Evolutionary conservation across 2,797 vertebrate genomes (phyloP).

Genomic region (Streptopelia turtur): DNA sequence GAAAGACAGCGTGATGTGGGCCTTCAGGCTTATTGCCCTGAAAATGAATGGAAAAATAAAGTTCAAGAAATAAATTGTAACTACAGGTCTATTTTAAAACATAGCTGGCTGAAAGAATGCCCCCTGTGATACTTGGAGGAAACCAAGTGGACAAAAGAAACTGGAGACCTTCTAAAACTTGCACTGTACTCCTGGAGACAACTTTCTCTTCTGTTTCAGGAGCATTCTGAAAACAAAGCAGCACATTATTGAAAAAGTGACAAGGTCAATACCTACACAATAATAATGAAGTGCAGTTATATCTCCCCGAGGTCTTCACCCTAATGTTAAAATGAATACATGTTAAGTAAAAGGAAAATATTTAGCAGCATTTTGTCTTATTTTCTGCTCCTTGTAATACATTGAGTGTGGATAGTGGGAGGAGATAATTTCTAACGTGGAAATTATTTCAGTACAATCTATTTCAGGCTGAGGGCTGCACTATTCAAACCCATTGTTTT

Average conservation of each 20-base stretch:
- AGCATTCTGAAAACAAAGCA: neutral
- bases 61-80: neutral
- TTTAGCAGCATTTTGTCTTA: neutral
- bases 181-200: neutral
- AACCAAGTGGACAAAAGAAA: neutral
- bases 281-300: neutral
- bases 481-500: neutral
- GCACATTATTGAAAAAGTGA: neutral
- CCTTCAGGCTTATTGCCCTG: neutral
- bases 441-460: neutral
- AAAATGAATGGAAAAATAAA: conserved; percentile 7
- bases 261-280: neutral
- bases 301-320: neutral
- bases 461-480: neutral
- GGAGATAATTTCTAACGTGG: neutral
- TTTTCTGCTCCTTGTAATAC: neutral
- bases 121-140: neutral
- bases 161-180: neutral
- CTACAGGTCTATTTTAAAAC: neutral
- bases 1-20: neutral
- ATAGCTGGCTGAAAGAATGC: neutral
- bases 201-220: neutral
- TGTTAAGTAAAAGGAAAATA: neutral
- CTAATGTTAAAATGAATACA: neutral
- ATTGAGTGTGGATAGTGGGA: neutral